Conservation (phyloP, 2,113 vertebrate species). For the Prolemur simus region DNA sequence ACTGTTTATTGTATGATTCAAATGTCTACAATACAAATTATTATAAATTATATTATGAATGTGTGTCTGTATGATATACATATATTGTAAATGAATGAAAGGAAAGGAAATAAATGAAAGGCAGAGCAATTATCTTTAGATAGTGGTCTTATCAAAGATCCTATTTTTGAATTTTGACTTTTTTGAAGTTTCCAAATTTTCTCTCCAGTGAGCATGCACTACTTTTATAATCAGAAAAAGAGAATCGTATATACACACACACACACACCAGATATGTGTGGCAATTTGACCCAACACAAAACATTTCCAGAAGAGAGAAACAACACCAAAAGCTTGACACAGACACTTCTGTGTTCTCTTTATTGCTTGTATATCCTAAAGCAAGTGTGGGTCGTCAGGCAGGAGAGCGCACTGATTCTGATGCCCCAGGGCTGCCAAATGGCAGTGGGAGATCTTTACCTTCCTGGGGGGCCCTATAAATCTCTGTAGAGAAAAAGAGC, state of each 20-base stretch:
- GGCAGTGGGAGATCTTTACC: too few relatives aligned
- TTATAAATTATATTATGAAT: not conserved
- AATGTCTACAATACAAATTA: not conserved
- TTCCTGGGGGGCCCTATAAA: not conserved
- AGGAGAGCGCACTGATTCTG: not conserved
- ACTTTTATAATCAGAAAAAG: not conserved
- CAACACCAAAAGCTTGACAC: not conserved
- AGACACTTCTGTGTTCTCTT: not conserved
- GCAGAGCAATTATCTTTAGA: not conserved
- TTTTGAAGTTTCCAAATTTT: not conserved
- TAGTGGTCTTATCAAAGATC: not conserved
- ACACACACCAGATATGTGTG: too few relatives aligned
- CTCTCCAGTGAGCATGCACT: not conserved
- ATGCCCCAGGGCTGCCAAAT: too few relatives aligned
- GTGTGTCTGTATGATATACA: not conserved
- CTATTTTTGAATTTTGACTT: not conserved
- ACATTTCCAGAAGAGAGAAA: not conserved
- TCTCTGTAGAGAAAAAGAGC: rapidly evolving
- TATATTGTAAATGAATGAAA: not conserved
- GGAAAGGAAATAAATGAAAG: not conserved
- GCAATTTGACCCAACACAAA: not conserved
- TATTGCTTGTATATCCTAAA: not conserved
- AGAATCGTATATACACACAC: not conserved
- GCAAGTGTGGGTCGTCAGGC: rapidly evolving
- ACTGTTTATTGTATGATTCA: not conserved